Conservation (phyloP, 92 coral and sea anemone genomes). For the Paramuricea clavata region DNA sequence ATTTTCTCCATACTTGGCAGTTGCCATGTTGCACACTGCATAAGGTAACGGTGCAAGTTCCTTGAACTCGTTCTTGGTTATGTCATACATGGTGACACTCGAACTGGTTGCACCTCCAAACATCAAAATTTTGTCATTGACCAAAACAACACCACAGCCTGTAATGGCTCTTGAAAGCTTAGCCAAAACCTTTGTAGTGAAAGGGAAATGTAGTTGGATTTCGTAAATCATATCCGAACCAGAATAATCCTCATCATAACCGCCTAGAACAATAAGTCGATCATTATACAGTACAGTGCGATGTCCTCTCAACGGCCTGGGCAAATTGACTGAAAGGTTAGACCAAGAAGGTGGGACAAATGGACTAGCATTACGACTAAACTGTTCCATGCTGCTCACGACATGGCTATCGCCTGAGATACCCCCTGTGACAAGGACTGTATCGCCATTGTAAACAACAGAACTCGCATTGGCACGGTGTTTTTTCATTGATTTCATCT, state of each 20-base stretch:
- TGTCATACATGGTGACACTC: slow-evolving; percentile 2
- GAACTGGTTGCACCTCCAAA: neutral
- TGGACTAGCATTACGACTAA: neutral
- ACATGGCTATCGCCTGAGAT: neutral
- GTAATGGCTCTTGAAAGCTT: neutral
- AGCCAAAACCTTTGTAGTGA: neutral
- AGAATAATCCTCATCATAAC: neutral
- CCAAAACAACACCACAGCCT: neutral
- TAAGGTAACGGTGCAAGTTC: slow-evolving; percentile 11
- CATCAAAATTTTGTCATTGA: neutral
- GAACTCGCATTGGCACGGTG: neutral
- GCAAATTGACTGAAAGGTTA: neutral
- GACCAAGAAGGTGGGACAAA: neutral
- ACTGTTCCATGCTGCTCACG: neutral
- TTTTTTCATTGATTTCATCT: neutral
- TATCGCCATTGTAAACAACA: neutral
- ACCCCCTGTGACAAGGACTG: neutral
- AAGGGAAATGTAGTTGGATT: neutral
- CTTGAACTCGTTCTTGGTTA: neutral
- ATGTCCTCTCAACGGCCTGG: neutral
- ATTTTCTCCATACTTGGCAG: slow-evolving; percentile 18
- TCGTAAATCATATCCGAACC: neutral
- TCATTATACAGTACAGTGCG: neutral
- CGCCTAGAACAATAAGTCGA: neutral
- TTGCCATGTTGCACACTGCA: slow-evolving; percentile 7